phyloP scores from a whole-genome alignment of 2,113 vertebrate genomes.

The Camelus dromedarius region DNA sequence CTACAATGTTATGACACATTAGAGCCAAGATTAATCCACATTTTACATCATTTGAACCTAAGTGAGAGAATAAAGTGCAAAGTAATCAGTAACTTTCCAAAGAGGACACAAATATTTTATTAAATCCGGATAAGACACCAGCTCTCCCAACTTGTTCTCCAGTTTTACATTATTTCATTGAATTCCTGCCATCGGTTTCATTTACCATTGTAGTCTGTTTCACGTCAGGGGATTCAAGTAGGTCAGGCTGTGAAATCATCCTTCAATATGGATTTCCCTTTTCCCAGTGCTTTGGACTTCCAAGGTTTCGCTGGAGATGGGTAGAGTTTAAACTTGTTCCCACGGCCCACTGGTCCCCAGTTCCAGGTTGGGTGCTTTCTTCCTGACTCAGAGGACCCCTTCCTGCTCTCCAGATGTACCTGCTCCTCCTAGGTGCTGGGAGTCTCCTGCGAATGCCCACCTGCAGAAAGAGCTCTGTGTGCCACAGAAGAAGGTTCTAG shows the following conservation, averaged over 20 bases:
- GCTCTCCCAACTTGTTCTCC: neutral
- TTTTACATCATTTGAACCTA: neutral
- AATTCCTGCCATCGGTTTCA: neutral
- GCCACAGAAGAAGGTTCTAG: neutral
- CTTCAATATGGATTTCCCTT: neutral
- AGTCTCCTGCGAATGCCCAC: neutral
- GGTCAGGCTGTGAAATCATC: too few species aligned
- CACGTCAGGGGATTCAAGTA: neutral
- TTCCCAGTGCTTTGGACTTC: neutral
- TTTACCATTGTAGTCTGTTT: neutral
- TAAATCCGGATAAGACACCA: neutral
- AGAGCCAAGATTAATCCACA: neutral
- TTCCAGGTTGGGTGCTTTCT: neutral
- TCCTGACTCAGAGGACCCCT: neutral
- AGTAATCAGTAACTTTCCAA: neutral
- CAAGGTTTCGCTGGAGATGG: neutral
- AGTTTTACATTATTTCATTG: neutral
- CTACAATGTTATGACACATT: fast-evolving
- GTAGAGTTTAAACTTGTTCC: neutral
- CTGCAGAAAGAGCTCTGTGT: neutral
- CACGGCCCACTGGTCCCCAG: fast-evolving
- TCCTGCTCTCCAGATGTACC: fast-evolving
- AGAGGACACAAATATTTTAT: neutral
- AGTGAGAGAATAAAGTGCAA: neutral
- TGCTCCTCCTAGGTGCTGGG: neutral